Base-by-base conservation (phyloP, 2,888 invertebrate species). In the Sinhomidia bicolor region DNA sequence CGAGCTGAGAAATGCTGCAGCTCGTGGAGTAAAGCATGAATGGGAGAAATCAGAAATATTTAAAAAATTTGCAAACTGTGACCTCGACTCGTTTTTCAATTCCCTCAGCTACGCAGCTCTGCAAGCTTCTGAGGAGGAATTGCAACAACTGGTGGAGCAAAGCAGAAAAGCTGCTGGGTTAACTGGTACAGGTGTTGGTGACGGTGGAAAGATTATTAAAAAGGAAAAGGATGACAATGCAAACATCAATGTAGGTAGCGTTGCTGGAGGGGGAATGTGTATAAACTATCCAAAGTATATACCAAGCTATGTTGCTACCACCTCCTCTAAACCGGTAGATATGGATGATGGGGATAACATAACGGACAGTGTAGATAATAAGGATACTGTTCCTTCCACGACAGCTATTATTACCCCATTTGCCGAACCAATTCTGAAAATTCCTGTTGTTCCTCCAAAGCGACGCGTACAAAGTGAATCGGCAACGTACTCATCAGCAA, bases 211-310 rank as follows among this genome's bases (percentile, higher is more conserved):
- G 7, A 78, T 20, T 14, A 4, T 26, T n/a, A 32, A 57, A 5
- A 54, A 47, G n/a, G 51, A 65, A 14, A 26, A 9, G 26, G 20
- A 20, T 1, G 78, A 79, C 12, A 44, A 29, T 36, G 51, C 68
- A 14, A 23, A 6, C 17, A 62, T 6, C 12, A 78, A 51, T 29
- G 57, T 26, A 47, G 87, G 44, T 26, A 79, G 88, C n/a, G 81
- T 90, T 57, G n/a, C n/a, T n/a, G n/a, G n/a, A n/a, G n/a, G n/a
- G n/a, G n/a, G n/a, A n/a, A n/a, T n/a, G n/a, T 89, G 88, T 20
- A 92, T 92, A 9, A 85, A 90, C 2, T 91, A 91, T 68, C 92
- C 92, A 12, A 91, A 90, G 76, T 92, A 92, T 32, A 89, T 92
- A 60, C 92, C 92, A 2, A 91, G 91, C 71, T 91, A 91, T 86